These are phyloP conservation scores for Chrysolina haemoptera DNA, from an alignment of 2,888 invertebrate species.

Conservation along the genomic window DNA sequence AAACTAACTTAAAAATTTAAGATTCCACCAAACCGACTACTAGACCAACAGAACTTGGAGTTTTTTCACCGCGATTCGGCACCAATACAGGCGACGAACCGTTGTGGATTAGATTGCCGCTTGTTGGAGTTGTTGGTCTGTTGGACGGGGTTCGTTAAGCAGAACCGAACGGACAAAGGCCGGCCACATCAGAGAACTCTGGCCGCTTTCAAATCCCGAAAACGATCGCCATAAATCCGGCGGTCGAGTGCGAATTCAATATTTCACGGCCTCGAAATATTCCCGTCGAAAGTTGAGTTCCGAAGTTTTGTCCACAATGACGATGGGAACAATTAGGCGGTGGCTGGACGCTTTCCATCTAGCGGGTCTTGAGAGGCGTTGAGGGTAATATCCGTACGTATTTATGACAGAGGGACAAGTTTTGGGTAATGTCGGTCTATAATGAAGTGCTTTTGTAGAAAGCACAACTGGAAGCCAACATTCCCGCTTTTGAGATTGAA, in stretches of 20 bases:
- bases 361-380: neutral
- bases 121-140: no score
- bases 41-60: neutral
- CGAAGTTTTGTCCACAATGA: slow-evolving; percentile 10
- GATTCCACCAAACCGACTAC: neutral
- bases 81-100: slow-evolving; percentile 16
- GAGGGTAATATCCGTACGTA: neutral
- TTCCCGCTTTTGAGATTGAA: no score
- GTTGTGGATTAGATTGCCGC: slow-evolving; percentile 22
- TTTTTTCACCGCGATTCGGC: slow-evolving; percentile 22
- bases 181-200: slow-evolving; percentile 11
- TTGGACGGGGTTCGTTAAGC: slow-evolving; percentile 17
- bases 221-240: slow-evolving; percentile 22
- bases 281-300: neutral
- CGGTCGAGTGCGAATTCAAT: slow-evolving; percentile 18
- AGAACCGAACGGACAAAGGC: slow-evolving; percentile 21
- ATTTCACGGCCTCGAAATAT: slow-evolving; percentile 4
- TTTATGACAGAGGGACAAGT: neutral
- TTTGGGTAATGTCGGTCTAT: neutral
- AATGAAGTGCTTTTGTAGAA: neutral
- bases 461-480: neutral
- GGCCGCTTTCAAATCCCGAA: slow-evolving; percentile 19
- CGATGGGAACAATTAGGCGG: slow-evolving; percentile 7
- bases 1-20: neutral
- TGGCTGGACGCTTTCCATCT: neutral